Percentiles rank a stretch among this genome's conserved stretches.
Conservation (phyloP, 2,113 vertebrate genomes). For the Pedetes capensis region DNA sequence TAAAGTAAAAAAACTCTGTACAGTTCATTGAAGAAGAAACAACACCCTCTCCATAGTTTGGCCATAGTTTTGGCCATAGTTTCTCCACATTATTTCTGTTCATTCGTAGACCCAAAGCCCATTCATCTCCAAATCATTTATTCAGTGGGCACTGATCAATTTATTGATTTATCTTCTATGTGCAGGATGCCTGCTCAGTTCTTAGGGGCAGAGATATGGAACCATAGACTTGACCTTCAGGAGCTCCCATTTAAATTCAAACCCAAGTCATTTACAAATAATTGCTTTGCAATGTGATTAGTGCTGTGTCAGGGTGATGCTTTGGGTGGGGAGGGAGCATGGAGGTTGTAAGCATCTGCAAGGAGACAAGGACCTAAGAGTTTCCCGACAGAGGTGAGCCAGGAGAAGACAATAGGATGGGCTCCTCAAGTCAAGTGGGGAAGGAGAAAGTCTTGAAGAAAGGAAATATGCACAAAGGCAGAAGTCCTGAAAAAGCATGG, state of each 20-base stretch:
- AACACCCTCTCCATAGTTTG: neutral
- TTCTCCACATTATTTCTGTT: neutral
- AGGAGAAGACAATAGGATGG: neutral
- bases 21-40: neutral
- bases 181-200: neutral
- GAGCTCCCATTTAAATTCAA: neutral
- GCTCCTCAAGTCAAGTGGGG: neutral
- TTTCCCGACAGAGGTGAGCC: neutral
- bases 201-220: neutral
- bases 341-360: neutral
- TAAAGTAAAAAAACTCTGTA: neutral
- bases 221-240: neutral
- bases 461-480: neutral
- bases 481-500: neutral
- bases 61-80: no score
- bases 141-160: neutral
- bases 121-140: neutral
- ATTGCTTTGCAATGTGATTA: neutral
- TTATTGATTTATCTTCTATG: neutral
- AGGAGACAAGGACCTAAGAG: neutral
- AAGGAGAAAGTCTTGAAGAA: neutral
- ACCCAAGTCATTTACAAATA: neutral
- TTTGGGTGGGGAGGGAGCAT: neutral
- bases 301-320: neutral
- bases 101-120: neutral